phyloP scores from a whole-genome alignment of 1,140 invertebrate species.

The Camponotus pennsylvanicus region DNA sequence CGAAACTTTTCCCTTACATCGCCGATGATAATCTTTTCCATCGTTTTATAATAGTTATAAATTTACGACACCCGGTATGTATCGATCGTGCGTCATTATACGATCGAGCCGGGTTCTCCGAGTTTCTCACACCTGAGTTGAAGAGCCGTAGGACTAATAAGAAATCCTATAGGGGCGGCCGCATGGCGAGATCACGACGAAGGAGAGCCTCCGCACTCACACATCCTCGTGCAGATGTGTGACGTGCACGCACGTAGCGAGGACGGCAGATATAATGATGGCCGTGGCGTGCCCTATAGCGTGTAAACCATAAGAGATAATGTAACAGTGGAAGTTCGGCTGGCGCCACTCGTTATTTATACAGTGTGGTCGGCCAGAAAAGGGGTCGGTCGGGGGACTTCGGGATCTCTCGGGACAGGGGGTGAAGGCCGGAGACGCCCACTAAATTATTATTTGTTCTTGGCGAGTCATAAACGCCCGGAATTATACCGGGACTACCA shows the following conservation, averaged over 20 bases:
- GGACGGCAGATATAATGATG: conserved; percentile 70
- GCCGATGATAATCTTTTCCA: no score
- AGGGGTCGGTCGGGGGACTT: conserved; percentile 25
- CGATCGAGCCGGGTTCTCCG: conserved; percentile 71
- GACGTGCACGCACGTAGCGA: conserved; percentile 39
- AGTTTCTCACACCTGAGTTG: conserved; percentile 74
- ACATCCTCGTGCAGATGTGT: conserved; percentile 27
- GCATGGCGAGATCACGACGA: conserved; percentile 62
- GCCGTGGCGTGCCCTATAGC: conserved; percentile 70
- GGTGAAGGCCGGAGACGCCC: conserved; percentile 78
- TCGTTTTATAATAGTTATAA: conserved; percentile 23
- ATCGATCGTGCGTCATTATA: conserved; percentile 72
- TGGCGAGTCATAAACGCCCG: conserved; percentile 82
- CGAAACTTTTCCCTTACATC: neutral
- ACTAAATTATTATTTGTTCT: conserved; percentile 85
- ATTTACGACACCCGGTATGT: conserved; percentile 70
- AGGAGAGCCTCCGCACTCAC: conserved; percentile 53
- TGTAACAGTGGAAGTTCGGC: conserved; percentile 79
- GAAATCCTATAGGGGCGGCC: conserved; percentile 71
- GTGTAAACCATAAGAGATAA: conserved; percentile 76
- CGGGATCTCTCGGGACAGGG: conserved; percentile 63
- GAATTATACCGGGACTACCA: conserved; percentile 81
- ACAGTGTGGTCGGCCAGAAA: conserved; percentile 68
- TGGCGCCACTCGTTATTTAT: conserved; percentile 84
- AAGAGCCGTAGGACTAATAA: conserved; percentile 72